A percentile compares a stretch with the other conserved stretches of the same genome.
These are phyloP conservation scores for Tetramorium alpestre DNA, from an alignment of 1,140 invertebrate genomes.

Conservation along the genomic window DNA sequence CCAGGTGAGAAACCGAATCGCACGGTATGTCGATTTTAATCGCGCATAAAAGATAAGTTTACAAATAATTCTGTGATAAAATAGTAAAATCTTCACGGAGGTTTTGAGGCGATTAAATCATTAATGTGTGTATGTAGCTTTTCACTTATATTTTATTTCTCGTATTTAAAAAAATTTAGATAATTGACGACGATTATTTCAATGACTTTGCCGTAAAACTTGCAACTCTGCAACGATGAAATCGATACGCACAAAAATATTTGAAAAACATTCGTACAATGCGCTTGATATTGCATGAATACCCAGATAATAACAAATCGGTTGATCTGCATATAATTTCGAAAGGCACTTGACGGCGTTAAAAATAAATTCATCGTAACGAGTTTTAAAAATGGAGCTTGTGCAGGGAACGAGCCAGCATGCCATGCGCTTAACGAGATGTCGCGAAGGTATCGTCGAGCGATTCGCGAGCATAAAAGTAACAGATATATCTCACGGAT, in stretches of 20 bases:
- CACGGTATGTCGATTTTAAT: constrained; percentile 1
- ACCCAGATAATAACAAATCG: constrained; percentile 55
- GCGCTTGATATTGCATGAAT: constrained; percentile 24
- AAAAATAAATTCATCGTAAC: constrained; percentile 59
- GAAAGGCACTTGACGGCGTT: constrained; percentile 53
- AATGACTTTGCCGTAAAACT: constrained; percentile 41
- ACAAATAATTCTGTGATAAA: background rate
- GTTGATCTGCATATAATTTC: constrained; percentile 56
- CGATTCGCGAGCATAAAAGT: constrained; percentile 19
- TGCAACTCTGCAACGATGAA: constrained; percentile 17
- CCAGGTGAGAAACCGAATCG: constrained; percentile 53
- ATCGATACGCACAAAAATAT: constrained; percentile 50
- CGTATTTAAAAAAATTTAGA: constrained; percentile 20
- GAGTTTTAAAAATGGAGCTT: constrained; percentile 26
- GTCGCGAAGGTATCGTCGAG: background rate
- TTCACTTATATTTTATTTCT: background rate
- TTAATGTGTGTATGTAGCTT: background rate
- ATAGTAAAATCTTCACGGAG: background rate
- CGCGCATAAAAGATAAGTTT: background rate
- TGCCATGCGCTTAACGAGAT: constrained; percentile 24
- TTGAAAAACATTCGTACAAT: constrained; percentile 42
- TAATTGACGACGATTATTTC: constrained; percentile 53
- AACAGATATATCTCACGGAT: constrained; percentile 22
- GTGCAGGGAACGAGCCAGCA: background rate
- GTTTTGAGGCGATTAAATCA: background rate